Evolutionary conservation across 1,140 invertebrate genomes (phyloP).

Genomic region (Ceratina australensis): DNA sequence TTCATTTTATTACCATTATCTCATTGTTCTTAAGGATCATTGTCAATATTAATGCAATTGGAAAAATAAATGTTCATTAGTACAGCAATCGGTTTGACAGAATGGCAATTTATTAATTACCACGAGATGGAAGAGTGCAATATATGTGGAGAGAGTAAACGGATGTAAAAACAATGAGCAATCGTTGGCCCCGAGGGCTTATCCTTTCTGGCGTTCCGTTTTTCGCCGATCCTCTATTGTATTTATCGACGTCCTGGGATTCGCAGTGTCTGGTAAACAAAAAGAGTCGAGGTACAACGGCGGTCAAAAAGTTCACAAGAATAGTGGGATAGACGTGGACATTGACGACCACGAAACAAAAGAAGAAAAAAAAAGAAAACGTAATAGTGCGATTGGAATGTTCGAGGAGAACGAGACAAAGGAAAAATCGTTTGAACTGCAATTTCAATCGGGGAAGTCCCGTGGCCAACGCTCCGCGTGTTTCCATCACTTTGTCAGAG

Average conservation of each 20-base stretch:
- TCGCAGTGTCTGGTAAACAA: too few species aligned
- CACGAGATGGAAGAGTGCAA: not conserved
- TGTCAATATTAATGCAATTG: too few species aligned
- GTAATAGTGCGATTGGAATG: slow-evolving; percentile 54
- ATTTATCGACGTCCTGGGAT: slow-evolving; percentile 54
- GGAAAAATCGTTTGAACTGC: slow-evolving; percentile 47
- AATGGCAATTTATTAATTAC: slow-evolving; percentile 31
- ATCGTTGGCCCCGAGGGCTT: slow-evolving; percentile 44
- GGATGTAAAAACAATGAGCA: slow-evolving; percentile 58
- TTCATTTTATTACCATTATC: too few species aligned
- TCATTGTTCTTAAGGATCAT: too few species aligned
- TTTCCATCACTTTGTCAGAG: slow-evolving; percentile 7
- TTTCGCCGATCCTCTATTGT: slow-evolving; percentile 45
- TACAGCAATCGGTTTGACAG: not conserved
- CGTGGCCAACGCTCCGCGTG: slow-evolving; percentile 12
- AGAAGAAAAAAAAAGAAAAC: slow-evolving; percentile 29
- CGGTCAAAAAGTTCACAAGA: slow-evolving; percentile 1
- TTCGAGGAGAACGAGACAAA: slow-evolving; percentile 49
- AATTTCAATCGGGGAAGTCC: slow-evolving; percentile 40
- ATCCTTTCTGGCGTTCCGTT: slow-evolving; percentile 23
- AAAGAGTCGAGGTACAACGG: slow-evolving; percentile 1
- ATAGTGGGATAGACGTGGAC: not conserved
- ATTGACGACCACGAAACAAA: not conserved
- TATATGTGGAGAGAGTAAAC: slow-evolving; percentile 18
- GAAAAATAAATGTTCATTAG: not conserved